A percentile compares a stretch with the other conserved stretches of the same genome.
Evolutionary conservation across 1,140 invertebrate genomes (phyloP).

Genomic region (Dinoponera quadriceps): DNA sequence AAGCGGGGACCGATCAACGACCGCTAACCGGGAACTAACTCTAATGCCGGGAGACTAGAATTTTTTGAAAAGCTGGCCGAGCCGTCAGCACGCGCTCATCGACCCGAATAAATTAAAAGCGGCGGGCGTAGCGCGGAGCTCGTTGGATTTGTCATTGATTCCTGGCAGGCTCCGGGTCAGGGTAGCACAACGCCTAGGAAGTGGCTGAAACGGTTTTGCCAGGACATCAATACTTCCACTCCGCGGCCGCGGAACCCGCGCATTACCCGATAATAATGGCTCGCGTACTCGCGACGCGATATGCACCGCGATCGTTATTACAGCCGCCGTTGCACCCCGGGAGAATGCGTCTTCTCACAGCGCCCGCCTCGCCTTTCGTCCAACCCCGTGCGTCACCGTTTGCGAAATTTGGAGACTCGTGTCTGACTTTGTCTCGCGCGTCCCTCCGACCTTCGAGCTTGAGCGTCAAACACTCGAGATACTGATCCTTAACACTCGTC

Average conservation of each 20-base stretch:
- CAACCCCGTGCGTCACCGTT: slow-evolving; percentile 26
- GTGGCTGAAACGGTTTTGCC: slow-evolving; percentile 74
- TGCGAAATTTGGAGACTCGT: slow-evolving; percentile 32
- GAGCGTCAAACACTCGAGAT: slow-evolving; percentile 21
- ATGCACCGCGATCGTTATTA: slow-evolving; percentile 55
- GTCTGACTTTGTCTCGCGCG: slow-evolving; percentile 46
- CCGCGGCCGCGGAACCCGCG: slow-evolving; percentile 21
- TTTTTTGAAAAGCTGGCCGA: background rate
- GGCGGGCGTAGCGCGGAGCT: slow-evolving; percentile 9
- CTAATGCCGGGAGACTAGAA: background rate
- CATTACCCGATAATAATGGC: slow-evolving; percentile 65
- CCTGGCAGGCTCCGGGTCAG: slow-evolving; percentile 74
- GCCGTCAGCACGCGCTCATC: slow-evolving; percentile 32
- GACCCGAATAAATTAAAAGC: slow-evolving; percentile 67
- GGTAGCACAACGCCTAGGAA: slow-evolving; percentile 79
- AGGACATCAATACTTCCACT: slow-evolving; percentile 81
- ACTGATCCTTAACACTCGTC: slow-evolving; percentile 28
- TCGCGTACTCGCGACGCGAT: slow-evolving; percentile 39
- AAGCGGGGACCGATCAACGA: background rate
- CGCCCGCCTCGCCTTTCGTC: slow-evolving; percentile 44
- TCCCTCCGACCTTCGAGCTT: too few relatives aligned
- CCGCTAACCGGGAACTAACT: background rate
- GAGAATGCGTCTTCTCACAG: slow-evolving; percentile 3
- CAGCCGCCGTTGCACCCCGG: background rate
- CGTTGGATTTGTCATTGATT: slow-evolving; percentile 82